These are phyloP conservation scores for Calcarius lapponicus DNA, from an alignment of 2,797 vertebrate genomes.

Conservation along the genomic window DNA sequence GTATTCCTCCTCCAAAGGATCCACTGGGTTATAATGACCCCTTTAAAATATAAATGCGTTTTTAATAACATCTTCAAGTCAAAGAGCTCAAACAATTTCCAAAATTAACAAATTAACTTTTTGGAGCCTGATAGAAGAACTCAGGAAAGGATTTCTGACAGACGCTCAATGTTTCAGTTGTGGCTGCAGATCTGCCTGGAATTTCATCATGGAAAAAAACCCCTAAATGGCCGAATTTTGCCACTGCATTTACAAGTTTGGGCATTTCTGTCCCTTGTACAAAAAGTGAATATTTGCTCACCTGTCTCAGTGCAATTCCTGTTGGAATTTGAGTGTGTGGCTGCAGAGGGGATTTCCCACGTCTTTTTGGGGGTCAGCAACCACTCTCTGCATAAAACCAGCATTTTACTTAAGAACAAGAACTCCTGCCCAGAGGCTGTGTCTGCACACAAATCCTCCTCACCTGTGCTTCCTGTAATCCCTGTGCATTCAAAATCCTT, in stretches of 20 bases:
- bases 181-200: not conserved
- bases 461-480: not conserved
- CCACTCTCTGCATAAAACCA: not conserved
- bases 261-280: not conserved
- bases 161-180: not conserved
- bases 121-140: not conserved
- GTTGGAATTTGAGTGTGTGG: accelerated
- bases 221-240: not conserved
- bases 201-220: not conserved
- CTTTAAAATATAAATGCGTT: not conserved
- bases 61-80: not conserved
- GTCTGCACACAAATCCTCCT: not conserved
- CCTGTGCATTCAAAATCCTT: not conserved
- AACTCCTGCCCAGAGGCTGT: not conserved
- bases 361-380: not conserved
- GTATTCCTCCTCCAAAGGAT: not conserved
- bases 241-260: not conserved
- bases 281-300: not conserved
- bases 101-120: not conserved
- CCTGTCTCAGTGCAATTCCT: not conserved
- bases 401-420: not conserved
- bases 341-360: not conserved
- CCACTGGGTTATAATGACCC: not conserved
- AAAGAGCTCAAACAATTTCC: not conserved
- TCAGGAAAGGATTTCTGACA: not conserved